A percentile compares a stretch with the other conserved stretches of the same genome.
Evolutionary conservation across 2,113 vertebrate species (phyloP).

Genomic region (Microtus ochrogaster): DNA sequence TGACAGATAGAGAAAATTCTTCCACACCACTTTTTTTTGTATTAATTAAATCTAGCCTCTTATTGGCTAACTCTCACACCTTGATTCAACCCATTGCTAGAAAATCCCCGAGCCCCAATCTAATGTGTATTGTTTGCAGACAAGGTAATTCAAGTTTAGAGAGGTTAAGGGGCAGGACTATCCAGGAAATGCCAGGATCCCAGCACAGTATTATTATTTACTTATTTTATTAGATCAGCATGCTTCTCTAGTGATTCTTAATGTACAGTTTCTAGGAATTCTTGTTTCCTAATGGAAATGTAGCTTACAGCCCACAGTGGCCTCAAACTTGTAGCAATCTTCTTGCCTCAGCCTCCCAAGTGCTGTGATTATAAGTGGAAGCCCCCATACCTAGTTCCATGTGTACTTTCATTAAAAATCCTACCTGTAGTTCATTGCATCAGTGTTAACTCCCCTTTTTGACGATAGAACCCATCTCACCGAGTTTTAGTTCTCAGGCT

Average conservation of each 20-base stretch:
- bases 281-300: not conserved
- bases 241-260: not conserved
- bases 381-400: not conserved
- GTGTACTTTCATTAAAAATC: not conserved
- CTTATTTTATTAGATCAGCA: not conserved
- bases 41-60: too few species aligned
- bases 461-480: not conserved
- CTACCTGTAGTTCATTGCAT: not conserved
- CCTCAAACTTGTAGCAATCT: not conserved
- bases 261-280: not conserved
- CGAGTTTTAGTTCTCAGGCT: not conserved
- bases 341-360: not conserved
- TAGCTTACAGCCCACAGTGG: not conserved
- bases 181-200: not conserved
- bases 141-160: not conserved
- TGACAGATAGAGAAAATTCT: too few species aligned
- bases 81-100: too few species aligned
- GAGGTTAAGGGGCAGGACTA: not conserved
- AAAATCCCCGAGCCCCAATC: not conserved
- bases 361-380: not conserved
- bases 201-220: not conserved
- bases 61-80: too few species aligned
- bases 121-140: not conserved
- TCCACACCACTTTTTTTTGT: too few species aligned
- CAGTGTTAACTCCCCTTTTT: not conserved